A percentile compares a stretch with the other conserved stretches of the same genome.
phyloP scores from a whole-genome alignment of 1,140 invertebrate genomes.

The Nomia melanderi region DNA sequence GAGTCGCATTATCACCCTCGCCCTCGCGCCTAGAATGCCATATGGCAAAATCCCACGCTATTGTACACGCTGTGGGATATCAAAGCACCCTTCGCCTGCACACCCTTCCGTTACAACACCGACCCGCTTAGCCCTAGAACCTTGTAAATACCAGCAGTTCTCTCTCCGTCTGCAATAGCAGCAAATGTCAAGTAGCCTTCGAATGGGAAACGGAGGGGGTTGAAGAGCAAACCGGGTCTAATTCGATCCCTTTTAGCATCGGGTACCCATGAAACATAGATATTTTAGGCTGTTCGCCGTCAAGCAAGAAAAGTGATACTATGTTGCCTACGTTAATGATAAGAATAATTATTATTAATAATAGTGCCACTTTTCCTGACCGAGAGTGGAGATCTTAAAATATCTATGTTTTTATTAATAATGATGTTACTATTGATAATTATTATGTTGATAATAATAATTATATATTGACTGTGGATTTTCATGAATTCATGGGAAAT shows the following conservation, averaged over 20 bases:
- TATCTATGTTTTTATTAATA: too few species aligned
- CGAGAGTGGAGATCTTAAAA: too few species aligned
- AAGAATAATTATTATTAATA: too few species aligned
- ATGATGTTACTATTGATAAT: too few species aligned
- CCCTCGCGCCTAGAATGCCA: slow-evolving; percentile 65
- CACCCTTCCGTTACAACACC: slow-evolving; percentile 48
- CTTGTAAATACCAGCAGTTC: slow-evolving; percentile 67
- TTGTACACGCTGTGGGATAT: slow-evolving; percentile 67
- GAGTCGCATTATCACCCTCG: slow-evolving; percentile 69
- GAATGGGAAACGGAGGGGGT: slow-evolving; percentile 34
- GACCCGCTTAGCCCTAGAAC: slow-evolving; percentile 32
- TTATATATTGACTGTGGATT: too few species aligned
- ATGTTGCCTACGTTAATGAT: too few species aligned
- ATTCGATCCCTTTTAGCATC: slow-evolving; percentile 71
- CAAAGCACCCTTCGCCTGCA: slow-evolving; percentile 43
- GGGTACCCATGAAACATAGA: slow-evolving; percentile 33
- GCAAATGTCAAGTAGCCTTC: slow-evolving; percentile 78
- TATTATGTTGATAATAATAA: too few species aligned
- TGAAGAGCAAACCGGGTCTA: slow-evolving; percentile 67
- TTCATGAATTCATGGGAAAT: too few species aligned
- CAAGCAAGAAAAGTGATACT: not conserved
- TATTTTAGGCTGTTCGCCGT: not conserved
- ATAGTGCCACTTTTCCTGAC: too few species aligned
- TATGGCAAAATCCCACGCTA: slow-evolving; percentile 76
- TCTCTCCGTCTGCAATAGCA: slow-evolving; percentile 46